Base-by-base conservation (phyloP, 2,888 invertebrate genomes). In the Synanthedon formicaeformis region DNA sequence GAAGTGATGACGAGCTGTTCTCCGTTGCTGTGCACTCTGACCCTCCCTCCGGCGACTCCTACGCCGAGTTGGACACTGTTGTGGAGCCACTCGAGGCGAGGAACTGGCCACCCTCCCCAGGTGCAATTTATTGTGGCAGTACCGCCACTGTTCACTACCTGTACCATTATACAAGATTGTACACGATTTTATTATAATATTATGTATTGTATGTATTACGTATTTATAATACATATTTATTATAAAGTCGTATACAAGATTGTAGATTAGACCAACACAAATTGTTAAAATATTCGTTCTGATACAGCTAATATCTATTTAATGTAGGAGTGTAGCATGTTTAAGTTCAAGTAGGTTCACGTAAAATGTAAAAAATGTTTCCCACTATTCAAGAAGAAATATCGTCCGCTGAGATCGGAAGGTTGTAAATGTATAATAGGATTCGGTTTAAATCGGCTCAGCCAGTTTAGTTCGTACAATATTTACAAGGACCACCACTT, bases 111-210 rank as follows among this genome's bases (percentile, higher is more conserved):
- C 50, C 96, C 96, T 53, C 92, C 91, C 70, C 94, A 93, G 5
- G 94, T 91, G 81, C 96, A 97, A 88, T 96, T 96, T 83, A 96
- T 93, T 63, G 90, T 88, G 41, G 95, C 95, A 55, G 91, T 91
- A 58, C 94, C 92, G 27, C 95, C 96, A 48, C 95, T 95, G 87
- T 96, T 96, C 50, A 95, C 92, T 61, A 93, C 91, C 92, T 92
- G 71, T 45, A 57, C 34, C 6, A 34, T 34, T 34, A 10, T 23
- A 23, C 1, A 23, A 4, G 4, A 23, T 23, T 23, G 23, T 23
- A 23, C 23, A 23, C 4, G 5, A 23, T 23, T 23, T 23, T 23
- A 23, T 23, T 4, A 23, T 18, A n/a, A n/a, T n/a, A n/a, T n/a
- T n/a, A n/a, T n/a, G n/a, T n/a, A n/a, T n/a, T n/a, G n/a, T n/a